phyloP scores from a whole-genome alignment of 2,888 invertebrate genomes.

The Fissipunctia ypsillon region DNA sequence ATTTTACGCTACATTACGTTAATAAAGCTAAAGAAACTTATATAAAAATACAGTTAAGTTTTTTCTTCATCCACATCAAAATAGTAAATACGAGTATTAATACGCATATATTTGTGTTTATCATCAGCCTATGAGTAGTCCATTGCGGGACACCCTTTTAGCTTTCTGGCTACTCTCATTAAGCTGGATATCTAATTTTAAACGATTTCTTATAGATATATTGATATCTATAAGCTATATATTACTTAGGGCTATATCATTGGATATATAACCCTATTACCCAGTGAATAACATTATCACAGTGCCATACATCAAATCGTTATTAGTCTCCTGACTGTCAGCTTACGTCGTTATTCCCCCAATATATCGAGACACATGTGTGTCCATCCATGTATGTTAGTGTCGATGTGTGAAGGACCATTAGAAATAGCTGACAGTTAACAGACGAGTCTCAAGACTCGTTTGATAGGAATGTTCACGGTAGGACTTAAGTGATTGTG shows the following conservation, averaged over 20 bases:
- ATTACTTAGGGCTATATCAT: too few species aligned
- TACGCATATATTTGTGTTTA: too few species aligned
- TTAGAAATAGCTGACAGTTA: conserved; percentile 75
- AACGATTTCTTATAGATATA: neutral
- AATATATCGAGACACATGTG: conserved; percentile 19
- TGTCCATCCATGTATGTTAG: conserved; percentile 33
- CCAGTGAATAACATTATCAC: neutral
- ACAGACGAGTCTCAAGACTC: conserved; percentile 62
- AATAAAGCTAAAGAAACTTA: neutral
- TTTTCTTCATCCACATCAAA: neutral
- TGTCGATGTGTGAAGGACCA: conserved; percentile 71
- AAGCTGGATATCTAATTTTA: neutral
- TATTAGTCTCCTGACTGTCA: neutral
- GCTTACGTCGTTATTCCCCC: conserved; percentile 10
- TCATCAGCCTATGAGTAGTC: too few species aligned
- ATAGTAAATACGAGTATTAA: too few species aligned
- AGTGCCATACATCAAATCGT: neutral
- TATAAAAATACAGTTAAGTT: neutral
- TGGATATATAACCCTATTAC: too few species aligned
- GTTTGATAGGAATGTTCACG: conserved; percentile 64
- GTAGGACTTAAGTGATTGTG: conserved; percentile 39
- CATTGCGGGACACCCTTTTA: neutral
- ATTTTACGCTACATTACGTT: neutral
- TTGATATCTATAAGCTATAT: neutral
- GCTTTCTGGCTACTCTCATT: neutral